Evolutionary conservation across 2,113 vertebrate genomes (phyloP).

Genomic region (Peromyscus maniculatus): DNA sequence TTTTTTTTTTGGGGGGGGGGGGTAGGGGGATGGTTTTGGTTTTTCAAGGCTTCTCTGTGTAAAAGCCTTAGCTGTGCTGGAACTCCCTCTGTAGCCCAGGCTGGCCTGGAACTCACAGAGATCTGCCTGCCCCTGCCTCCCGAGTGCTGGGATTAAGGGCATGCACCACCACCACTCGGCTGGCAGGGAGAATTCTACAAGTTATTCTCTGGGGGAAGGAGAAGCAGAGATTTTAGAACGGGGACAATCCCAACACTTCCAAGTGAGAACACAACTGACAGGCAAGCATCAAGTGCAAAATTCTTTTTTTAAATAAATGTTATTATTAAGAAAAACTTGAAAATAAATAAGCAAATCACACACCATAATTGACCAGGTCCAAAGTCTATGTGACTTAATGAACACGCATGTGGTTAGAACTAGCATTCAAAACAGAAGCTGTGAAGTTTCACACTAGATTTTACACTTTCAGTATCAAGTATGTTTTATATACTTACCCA

Average conservation of each 20-base stretch:
- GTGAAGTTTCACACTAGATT: not conserved
- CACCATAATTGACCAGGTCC: not conserved
- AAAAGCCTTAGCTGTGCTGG: too few relatives aligned
- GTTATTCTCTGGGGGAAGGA: not conserved
- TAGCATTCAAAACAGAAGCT: not conserved
- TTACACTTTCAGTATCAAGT: not conserved
- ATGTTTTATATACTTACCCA: not conserved
- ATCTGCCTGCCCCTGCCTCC: too few relatives aligned
- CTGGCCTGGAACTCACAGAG: too few relatives aligned
- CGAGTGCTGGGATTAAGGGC: too few relatives aligned
- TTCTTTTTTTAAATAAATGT: not conserved
- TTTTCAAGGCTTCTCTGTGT: too few relatives aligned
- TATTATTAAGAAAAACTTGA: not conserved
- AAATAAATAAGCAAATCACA: not conserved
- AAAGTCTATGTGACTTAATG: too few relatives aligned
- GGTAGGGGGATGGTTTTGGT: too few relatives aligned
- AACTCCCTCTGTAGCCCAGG: too few relatives aligned
- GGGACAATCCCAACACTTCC: slow-evolving; percentile 63
- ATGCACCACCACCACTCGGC: fast-evolving
- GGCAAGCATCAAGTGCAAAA: not conserved
- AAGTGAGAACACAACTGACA: slow-evolving; percentile 77
- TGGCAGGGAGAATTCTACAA: not conserved
- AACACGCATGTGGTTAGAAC: not conserved
- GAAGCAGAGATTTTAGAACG: not conserved
- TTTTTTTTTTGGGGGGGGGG: too few relatives aligned